Evolutionary conservation across 2,888 invertebrate genomes (phyloP).

Genomic region (Cecidostiba fungosa): DNA sequence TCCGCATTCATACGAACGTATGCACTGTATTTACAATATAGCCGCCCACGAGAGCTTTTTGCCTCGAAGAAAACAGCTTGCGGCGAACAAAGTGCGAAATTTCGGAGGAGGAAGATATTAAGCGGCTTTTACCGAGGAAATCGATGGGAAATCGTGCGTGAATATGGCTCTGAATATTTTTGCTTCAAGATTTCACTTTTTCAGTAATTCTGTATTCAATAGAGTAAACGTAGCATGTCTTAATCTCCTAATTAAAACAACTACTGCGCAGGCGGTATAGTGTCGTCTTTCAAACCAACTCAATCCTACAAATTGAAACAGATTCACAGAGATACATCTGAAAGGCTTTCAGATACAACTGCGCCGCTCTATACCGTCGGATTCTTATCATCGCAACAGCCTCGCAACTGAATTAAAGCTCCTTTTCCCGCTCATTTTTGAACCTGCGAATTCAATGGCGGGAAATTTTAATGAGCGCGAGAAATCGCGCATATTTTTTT

Average conservation of each 20-base stretch:
- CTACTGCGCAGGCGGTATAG: background rate
- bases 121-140: background rate
- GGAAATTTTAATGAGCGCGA: background rate
- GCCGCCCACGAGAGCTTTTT: background rate
- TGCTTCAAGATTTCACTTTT: background rate
- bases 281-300: background rate
- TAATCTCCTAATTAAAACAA: background rate
- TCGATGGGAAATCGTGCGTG: background rate
- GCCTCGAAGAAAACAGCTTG: background rate
- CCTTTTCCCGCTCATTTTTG: background rate
- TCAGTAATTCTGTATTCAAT: background rate
- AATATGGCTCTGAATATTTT: background rate
- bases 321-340: background rate
- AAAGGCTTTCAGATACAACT: background rate
- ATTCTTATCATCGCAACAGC: background rate
- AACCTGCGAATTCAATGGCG: background rate
- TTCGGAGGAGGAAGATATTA: background rate
- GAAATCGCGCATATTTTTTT: background rate
- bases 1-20: background rate
- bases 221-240: background rate
- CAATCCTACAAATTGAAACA: conserved; percentile 14
- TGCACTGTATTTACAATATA: background rate
- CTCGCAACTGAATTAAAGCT: conserved; percentile 14
- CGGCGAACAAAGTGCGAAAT: background rate
- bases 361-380: background rate